phyloP scores from a whole-genome alignment of 2,888 invertebrate species.

The Listrodromus nycthemerus region DNA sequence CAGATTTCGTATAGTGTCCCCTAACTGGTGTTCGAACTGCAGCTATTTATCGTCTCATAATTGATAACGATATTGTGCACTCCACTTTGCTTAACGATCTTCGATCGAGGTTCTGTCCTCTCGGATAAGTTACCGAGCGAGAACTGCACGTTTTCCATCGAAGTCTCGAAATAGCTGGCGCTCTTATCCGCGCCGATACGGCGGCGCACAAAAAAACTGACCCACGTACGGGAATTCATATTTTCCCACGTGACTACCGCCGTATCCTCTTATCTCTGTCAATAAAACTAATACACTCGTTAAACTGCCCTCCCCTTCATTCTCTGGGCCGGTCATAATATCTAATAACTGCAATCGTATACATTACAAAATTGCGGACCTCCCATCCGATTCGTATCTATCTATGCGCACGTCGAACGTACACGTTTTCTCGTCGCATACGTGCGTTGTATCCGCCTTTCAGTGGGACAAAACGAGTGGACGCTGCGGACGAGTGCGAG shows the following conservation, averaged over 20 bases:
- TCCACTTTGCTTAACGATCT: background rate
- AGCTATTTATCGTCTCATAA: background rate
- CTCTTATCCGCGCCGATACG: background rate
- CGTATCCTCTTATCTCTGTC: conserved; percentile 20
- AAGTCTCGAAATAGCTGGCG: background rate
- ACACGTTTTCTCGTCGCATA: conserved; percentile 46
- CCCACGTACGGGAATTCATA: background rate
- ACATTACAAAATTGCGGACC: conserved; percentile 54
- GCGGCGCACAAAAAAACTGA: conserved; percentile 4
- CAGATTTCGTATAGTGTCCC: background rate
- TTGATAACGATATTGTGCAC: background rate
- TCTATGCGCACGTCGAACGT: conserved; percentile 16
- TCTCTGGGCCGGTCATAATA: conserved; percentile 52
- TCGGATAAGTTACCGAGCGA: background rate
- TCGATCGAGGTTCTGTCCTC: background rate
- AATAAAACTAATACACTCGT: conserved; percentile 61
- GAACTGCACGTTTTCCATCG: background rate
- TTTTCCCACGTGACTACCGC: conserved; percentile 21
- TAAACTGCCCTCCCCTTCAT: conserved; percentile 13
- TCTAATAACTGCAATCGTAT: conserved; percentile 65
- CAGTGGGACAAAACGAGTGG: conserved; percentile 59
- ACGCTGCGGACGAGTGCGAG: conserved; percentile 49
- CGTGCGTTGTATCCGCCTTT: conserved; percentile 51
- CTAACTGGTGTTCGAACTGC: background rate
- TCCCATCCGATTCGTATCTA: conserved; percentile 47